Conservation (phyloP, 2,888 invertebrate genomes). For the Hypsopygia costalis region DNA sequence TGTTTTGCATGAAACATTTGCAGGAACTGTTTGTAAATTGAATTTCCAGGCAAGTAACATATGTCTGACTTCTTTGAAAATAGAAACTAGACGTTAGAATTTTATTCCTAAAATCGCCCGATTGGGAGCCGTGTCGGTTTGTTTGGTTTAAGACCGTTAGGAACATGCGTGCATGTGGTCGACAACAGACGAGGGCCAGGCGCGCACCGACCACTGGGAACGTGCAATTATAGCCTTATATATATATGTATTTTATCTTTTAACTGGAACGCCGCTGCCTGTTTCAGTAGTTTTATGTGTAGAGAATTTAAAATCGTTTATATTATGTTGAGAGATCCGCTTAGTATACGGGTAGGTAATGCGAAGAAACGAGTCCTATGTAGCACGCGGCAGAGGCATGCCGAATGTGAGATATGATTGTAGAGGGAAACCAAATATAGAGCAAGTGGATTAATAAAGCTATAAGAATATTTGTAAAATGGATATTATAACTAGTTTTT, state of each 20-base stretch:
- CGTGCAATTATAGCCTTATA: constrained; percentile 43
- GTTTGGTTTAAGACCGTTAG: constrained; percentile 66
- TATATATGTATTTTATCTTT: constrained; percentile 38
- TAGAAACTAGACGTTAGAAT: constrained; percentile 41
- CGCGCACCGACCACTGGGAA: constrained; percentile 34
- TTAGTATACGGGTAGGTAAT: no score
- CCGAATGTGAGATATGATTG: no score
- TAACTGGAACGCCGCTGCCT: constrained; percentile 24
- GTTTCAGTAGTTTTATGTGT: neutral
- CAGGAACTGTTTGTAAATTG: no score
- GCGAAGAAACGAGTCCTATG: no score
- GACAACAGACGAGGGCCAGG: constrained; percentile 64
- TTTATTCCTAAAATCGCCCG: constrained; percentile 60
- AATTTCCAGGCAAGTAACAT: constrained; percentile 7
- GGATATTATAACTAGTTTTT: no score
- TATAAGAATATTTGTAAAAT: no score
- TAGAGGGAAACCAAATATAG: no score
- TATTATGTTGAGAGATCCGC: no score
- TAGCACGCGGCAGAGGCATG: no score
- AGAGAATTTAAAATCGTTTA: no score
- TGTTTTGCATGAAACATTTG: no score
- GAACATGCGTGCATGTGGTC: constrained; percentile 54
- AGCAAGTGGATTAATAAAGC: no score
- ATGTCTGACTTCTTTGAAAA: constrained; percentile 29
- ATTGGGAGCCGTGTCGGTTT: constrained; percentile 51